phyloP scores from a whole-genome alignment of 2,113 vertebrate genomes.

The Lamprotornis superbus region DNA sequence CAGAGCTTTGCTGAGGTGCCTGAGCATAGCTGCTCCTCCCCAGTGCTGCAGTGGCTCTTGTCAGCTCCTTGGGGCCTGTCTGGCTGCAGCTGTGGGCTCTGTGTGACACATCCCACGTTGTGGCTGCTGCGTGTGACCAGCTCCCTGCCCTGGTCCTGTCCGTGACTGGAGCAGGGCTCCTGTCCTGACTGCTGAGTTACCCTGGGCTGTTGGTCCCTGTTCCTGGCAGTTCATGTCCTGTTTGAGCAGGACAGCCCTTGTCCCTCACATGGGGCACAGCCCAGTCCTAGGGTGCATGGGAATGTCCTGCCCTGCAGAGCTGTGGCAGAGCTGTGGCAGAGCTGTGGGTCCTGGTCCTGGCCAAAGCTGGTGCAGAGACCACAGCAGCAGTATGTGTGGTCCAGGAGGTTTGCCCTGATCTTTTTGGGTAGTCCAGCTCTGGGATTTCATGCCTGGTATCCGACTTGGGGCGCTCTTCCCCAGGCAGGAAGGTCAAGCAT shows the following conservation, averaged over 20 bases:
- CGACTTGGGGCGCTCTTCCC: neutral
- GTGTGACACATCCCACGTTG: rapidly evolving
- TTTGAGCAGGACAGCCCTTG: neutral
- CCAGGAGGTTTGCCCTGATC: rapidly evolving
- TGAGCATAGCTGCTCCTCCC: constrained; percentile 55
- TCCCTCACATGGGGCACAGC: rapidly evolving
- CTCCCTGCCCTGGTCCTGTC: neutral
- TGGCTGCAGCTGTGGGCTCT: neutral
- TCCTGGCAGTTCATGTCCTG: rapidly evolving
- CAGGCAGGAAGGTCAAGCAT: rapidly evolving
- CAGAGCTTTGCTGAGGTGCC: constrained; percentile 77
- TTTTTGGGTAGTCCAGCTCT: neutral
- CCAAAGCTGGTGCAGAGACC: neutral
- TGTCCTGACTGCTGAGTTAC: neutral
- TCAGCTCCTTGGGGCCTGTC: neutral
- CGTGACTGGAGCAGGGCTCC: neutral
- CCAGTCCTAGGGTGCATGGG: rapidly evolving
- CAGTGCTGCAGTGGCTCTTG: neutral
- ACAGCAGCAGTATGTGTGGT: neutral
- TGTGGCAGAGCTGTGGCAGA: neutral
- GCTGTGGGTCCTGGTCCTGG: neutral
- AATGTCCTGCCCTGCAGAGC: neutral
- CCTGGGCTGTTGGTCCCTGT: neutral
- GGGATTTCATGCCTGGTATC: neutral
- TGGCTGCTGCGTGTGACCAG: neutral